phyloP scores from a whole-genome alignment of 2,888 invertebrate species.

The Altica lythri region DNA sequence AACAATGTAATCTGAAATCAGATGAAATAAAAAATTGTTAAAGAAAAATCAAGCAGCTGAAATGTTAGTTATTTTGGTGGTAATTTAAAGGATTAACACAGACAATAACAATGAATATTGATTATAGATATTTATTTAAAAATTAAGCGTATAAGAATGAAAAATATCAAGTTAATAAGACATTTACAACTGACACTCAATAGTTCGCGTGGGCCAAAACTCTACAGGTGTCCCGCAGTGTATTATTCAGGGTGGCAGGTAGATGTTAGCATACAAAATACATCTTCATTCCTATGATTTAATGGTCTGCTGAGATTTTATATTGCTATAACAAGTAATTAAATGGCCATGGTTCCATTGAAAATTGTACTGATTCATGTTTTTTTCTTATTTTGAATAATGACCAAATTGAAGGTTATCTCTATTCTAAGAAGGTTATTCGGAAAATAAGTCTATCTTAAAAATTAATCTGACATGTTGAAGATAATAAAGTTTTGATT shows the following conservation, averaged over 20 bases:
- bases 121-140: too few species aligned
- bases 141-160: conserved; percentile 43
- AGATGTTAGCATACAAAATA: conserved; percentile 48
- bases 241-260: conserved; percentile 47
- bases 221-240: conserved; percentile 43
- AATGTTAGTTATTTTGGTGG: too few species aligned
- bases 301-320: conserved; percentile 34
- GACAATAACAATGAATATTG: too few species aligned
- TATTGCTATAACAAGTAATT: conserved; percentile 34
- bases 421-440: not conserved
- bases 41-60: too few species aligned
- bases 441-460: not conserved
- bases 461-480: conserved; percentile 9
- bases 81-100: too few species aligned
- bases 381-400: not conserved
- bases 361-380: conserved; percentile 14
- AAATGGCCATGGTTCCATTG: conserved; percentile 21
- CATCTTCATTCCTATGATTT: conserved; percentile 44
- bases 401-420: conserved; percentile 1
- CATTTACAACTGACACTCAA: conserved; percentile 50
- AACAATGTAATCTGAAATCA: too few species aligned
- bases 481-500: conserved; percentile 3
- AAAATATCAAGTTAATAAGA: conserved; percentile 48
- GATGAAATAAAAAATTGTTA: too few species aligned
- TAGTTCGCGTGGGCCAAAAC: conserved; percentile 51